These are phyloP conservation scores for Cynocephalus volans DNA, from an alignment of 2,113 vertebrate genomes.

Conservation along the genomic window DNA sequence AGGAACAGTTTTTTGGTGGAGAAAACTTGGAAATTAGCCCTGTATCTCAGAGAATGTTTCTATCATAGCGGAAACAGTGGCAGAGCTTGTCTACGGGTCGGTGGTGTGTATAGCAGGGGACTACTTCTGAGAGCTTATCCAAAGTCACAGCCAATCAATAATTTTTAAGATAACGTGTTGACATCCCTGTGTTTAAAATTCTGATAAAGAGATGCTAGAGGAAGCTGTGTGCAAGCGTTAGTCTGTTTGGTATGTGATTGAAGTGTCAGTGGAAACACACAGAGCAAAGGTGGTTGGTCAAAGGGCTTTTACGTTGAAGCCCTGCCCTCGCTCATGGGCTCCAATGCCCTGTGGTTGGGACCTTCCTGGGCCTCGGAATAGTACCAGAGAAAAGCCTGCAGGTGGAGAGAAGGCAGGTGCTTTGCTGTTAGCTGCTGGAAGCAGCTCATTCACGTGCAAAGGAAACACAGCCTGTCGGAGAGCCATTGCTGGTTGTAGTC, in stretches of 20 bases:
- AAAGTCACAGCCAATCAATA: background rate
- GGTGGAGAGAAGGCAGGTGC: fast-evolving
- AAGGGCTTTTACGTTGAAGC: background rate
- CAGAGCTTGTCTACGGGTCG: background rate
- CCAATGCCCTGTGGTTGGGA: background rate
- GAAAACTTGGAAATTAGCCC: background rate
- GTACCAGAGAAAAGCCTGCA: background rate
- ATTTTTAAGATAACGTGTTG: background rate
- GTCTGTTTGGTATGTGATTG: fast-evolving
- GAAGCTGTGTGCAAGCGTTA: fast-evolving
- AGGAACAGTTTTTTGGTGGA: background rate
- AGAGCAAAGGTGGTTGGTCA: background rate
- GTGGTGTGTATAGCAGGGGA: background rate
- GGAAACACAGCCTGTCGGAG: background rate
- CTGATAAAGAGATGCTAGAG: background rate
- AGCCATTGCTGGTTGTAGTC: background rate
- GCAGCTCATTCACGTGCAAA: constrained; percentile 10
- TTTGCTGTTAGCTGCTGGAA: background rate
- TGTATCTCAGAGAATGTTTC: background rate
- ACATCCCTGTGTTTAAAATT: background rate
- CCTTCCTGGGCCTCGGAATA: fast-evolving
- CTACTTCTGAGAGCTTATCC: background rate
- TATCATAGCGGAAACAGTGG: background rate
- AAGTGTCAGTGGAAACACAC: background rate
- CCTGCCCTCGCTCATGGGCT: fast-evolving